A percentile compares a stretch with the other conserved stretches of the same genome.
phyloP scores from a whole-genome alignment of 2,797 vertebrate genomes.

The Neosilurus mollespiculum region DNA sequence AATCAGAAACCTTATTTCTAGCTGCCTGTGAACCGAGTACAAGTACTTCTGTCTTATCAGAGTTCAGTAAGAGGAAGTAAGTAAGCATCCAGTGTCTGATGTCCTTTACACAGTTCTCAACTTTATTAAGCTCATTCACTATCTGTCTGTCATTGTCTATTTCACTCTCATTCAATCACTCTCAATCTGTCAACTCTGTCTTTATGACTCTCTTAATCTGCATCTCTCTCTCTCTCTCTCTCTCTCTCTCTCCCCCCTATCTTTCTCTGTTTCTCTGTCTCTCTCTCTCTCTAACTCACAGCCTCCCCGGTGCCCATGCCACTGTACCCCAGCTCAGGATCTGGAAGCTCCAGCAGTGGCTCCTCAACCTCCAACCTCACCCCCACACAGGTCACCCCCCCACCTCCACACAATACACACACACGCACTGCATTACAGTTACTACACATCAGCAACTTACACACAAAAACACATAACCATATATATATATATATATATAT shows the following conservation, averaged over 20 bases:
- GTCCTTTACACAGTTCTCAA: no score
- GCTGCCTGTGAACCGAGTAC: no score
- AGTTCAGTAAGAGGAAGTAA: no score
- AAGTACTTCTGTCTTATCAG: no score
- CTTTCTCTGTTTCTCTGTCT: not conserved
- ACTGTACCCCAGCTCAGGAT: slow-evolving; percentile 83
- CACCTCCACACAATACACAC: not conserved
- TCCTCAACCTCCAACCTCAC: slow-evolving; percentile 87
- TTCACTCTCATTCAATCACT: not conserved
- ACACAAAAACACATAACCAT: not conserved
- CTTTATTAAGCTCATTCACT: no score
- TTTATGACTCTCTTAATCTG: not conserved
- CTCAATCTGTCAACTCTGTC: not conserved
- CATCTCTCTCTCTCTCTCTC: not conserved
- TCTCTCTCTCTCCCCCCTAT: not conserved
- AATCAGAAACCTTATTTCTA: no score
- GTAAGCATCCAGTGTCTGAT: no score
- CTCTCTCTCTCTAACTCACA: slow-evolving; percentile 58
- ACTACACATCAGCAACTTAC: not conserved
- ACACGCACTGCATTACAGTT: no score
- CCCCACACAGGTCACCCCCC: slow-evolving; percentile 81
- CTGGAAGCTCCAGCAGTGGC: slow-evolving; percentile 86
- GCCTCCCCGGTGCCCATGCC: slow-evolving; percentile 82
- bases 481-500: no score
- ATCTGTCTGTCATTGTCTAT: not conserved